These are phyloP conservation scores for Homalodisca vitripennis DNA, from an alignment of 1,140 invertebrate genomes.

Conservation along the genomic window DNA sequence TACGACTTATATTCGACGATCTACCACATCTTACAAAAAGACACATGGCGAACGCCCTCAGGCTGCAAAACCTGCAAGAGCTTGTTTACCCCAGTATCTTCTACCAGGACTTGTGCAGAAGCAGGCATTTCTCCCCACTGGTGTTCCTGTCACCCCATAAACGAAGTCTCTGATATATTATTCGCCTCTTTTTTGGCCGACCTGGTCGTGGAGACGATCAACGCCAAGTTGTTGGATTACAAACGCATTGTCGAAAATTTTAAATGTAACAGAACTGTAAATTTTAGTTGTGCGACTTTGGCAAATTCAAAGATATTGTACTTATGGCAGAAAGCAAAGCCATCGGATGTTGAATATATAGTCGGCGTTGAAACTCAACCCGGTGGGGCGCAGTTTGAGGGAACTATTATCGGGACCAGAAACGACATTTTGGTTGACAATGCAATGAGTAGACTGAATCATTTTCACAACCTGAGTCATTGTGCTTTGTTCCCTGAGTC, in stretches of 20 bases:
- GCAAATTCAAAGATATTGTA: neutral
- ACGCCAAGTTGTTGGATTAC: neutral
- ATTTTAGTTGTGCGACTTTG: neutral
- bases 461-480: no score
- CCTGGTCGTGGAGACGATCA: neutral
- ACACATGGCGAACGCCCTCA: neutral
- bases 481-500: no score
- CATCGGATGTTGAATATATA: neutral
- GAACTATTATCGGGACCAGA: neutral
- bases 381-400: neutral
- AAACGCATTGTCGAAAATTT: neutral
- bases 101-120: neutral
- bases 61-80: neutral
- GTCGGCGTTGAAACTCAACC: neutral
- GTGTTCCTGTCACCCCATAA: neutral
- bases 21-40: conserved; percentile 47
- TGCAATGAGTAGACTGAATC: no score
- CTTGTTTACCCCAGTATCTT: neutral
- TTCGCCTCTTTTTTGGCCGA: neutral
- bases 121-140: neutral
- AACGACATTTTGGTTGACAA: no score
- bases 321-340: neutral
- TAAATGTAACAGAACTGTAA: neutral
- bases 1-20: conserved; percentile 78
- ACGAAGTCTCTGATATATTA: no score